Base-by-base conservation (phyloP, 2,888 invertebrate species). In the Cremastinae sp. region DNA sequence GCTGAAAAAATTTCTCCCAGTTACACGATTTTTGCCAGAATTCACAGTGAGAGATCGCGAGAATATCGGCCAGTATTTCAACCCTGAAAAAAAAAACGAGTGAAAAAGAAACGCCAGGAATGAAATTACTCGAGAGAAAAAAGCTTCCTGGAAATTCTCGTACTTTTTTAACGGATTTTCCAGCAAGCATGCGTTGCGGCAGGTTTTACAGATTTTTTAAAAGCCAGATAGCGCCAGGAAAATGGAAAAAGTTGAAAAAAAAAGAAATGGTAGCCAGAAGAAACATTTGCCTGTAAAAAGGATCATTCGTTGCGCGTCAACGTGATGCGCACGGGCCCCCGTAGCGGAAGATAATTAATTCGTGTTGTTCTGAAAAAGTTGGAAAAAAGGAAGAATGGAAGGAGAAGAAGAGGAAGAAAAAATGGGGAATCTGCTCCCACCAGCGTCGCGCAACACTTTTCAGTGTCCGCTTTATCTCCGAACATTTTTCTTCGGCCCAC, bases 381-480 rank as follows among this genome's bases (percentile, higher is more conserved):
- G 9, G 12, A 22, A 58, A 18, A 41, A 56, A 36, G 36, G n/a
- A 38, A 56, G 36, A 38, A 28, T 12, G 9, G 7, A 45, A 14
- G n/a, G n/a, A n/a, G n/a, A n/a, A n/a, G n/a, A n/a, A n/a, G n/a
- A n/a, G n/a, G n/a, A n/a, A n/a, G n/a, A n/a, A n/a, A n/a, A 28
- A 28, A 28, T 5, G 28, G 28, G 28, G 28, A 28, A 28, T 28
- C 28, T 28, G 28, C 5, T 28, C 28, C 70, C 28, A 18, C 14
- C 49, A 16, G 7, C 49, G 47, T 69, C 34, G 45, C 18, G 53
- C 22, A 62, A 71, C 43, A 61, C 56, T 61, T 66, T 65, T 71
- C 66, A 65, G 56, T 71, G 65, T 66, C 38, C 53, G 59, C 54
- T 64, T 43, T 75, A 65, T 66, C 61, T 65, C 41, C 43, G 9